Conservation (phyloP, 1,140 invertebrate species). For the Drosophila trapezifrons region DNA sequence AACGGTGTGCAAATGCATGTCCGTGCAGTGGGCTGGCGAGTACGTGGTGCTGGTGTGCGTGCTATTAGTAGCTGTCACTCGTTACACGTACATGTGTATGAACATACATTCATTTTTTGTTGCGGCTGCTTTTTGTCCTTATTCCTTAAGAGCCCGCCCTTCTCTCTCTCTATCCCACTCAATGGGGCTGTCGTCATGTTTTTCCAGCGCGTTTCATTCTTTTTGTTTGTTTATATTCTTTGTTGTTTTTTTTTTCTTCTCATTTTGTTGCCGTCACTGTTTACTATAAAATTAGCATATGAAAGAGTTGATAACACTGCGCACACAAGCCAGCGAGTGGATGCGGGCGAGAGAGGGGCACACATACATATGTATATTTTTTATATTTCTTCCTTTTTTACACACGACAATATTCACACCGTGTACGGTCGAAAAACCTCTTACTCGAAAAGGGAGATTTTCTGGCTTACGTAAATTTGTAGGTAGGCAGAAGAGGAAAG, state of each 20-base stretch:
- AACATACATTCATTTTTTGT: conserved; percentile 19
- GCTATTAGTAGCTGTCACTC: conserved; percentile 66
- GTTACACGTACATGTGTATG: conserved; percentile 31
- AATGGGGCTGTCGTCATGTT: conserved; percentile 19
- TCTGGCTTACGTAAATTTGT: background rate
- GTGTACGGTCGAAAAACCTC: background rate
- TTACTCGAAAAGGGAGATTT: background rate
- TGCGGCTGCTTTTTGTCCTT: conserved; percentile 22
- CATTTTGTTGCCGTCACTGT: conserved; percentile 39
- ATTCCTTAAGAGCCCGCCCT: conserved; percentile 11
- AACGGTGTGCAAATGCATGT: conserved; percentile 19
- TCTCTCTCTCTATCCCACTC: background rate
- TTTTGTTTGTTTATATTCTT: conserved; percentile 26
- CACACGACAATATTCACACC: background rate
- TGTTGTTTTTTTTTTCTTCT: background rate
- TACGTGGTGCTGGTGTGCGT: conserved; percentile 14
- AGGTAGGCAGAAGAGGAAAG: too few relatives aligned
- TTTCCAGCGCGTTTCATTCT: conserved; percentile 35
- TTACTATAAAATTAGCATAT: conserved; percentile 71
- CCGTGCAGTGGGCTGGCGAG: background rate
- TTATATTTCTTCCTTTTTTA: background rate
- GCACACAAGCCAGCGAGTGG: too few relatives aligned
- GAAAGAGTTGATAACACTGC: conserved; percentile 53
- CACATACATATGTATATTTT: conserved; percentile 4
- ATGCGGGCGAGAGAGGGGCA: too few relatives aligned